These are phyloP conservation scores for Oreonectes daqikongensis DNA, from an alignment of 2,797 vertebrate species.

Conservation along the genomic window DNA sequence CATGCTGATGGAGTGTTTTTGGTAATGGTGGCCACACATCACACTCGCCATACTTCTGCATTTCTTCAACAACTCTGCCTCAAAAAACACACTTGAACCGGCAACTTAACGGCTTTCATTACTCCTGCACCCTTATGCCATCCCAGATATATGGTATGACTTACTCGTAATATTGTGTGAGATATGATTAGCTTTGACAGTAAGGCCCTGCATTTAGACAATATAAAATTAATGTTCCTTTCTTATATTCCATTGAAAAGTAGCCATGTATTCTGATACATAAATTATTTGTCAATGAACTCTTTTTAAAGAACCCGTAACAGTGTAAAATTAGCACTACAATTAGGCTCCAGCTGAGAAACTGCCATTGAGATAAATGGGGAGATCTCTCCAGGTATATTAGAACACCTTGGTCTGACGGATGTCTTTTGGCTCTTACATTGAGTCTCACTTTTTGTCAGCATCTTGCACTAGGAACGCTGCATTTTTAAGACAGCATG, in stretches of 20 bases:
- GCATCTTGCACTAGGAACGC: neutral
- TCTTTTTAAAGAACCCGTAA: neutral
- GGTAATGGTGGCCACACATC: conserved; percentile 43
- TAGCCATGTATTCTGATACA: neutral
- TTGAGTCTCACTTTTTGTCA: neutral
- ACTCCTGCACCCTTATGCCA: neutral
- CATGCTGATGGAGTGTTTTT: conserved; percentile 54
- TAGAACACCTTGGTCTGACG: neutral
- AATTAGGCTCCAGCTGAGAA: neutral
- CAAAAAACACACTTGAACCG: conserved; percentile 1
- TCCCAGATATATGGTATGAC: neutral
- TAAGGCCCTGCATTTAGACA: too few relatives aligned
- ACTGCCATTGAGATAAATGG: neutral
- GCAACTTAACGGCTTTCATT: neutral
- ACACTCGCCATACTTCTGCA: conserved; percentile 51
- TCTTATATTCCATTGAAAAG: neutral
- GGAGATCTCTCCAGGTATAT: neutral
- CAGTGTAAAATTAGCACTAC: neutral
- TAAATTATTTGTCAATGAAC: neutral
- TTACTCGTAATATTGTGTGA: too few relatives aligned
- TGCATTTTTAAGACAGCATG: neutral
- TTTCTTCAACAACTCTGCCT: conserved; percentile 23
- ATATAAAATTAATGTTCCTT: too few relatives aligned
- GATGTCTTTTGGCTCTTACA: neutral
- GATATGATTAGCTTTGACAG: too few relatives aligned